These are phyloP conservation scores for Dicycla oo DNA, from an alignment of 2,888 invertebrate species.

Conservation along the genomic window DNA sequence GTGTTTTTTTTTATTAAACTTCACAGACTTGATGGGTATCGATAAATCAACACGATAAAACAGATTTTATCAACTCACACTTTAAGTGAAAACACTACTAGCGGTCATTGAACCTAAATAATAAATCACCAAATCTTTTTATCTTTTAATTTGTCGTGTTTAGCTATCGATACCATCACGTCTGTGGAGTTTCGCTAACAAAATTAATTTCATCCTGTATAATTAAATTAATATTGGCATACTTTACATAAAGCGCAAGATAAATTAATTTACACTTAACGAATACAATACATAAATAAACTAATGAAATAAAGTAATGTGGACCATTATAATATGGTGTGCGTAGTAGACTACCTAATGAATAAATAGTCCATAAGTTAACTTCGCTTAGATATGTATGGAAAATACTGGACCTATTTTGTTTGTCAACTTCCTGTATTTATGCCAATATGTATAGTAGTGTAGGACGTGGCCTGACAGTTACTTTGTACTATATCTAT, in stretches of 20 bases:
- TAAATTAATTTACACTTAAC: slow-evolving; percentile 21
- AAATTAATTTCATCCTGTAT: too few relatives aligned
- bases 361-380: slow-evolving; percentile 55
- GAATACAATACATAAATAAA: slow-evolving; percentile 29
- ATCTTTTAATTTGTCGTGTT: too few relatives aligned
- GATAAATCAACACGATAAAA: too few relatives aligned
- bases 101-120: too few relatives aligned
- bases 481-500: background rate
- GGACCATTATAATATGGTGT: slow-evolving; percentile 30
- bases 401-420: slow-evolving; percentile 50
- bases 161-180: too few relatives aligned
- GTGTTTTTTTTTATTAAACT: too few relatives aligned
- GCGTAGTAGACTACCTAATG: slow-evolving; percentile 46
- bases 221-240: too few relatives aligned
- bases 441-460: slow-evolving; percentile 2
- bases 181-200: too few relatives aligned
- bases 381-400: slow-evolving; percentile 31
- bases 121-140: too few relatives aligned
- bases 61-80: too few relatives aligned
- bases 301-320: slow-evolving; percentile 29
- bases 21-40: too few relatives aligned
- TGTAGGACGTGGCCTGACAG: slow-evolving; percentile 16
- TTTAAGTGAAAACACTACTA: too few relatives aligned
- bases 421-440: slow-evolving; percentile 47
- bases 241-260: slow-evolving; percentile 4